phyloP scores from a whole-genome alignment of 2,113 vertebrate genomes.

The Pseudolaguvia tuberculata region DNA sequence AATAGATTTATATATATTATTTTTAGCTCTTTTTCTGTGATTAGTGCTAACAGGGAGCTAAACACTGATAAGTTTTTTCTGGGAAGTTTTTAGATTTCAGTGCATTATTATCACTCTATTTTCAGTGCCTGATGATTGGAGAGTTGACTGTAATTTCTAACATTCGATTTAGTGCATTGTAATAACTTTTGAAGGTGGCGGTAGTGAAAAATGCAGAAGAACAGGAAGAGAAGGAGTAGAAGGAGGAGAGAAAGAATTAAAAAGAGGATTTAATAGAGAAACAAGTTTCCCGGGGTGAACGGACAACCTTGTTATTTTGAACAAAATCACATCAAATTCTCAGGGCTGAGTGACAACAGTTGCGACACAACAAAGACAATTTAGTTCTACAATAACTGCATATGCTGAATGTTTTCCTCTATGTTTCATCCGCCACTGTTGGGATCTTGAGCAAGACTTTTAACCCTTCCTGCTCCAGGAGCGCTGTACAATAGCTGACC shows the following conservation, averaged over 20 bases:
- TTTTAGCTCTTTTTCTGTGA: not conserved
- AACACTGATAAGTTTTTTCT: not conserved
- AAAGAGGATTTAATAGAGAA: not conserved
- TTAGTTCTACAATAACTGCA: not conserved
- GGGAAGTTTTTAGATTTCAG: not conserved
- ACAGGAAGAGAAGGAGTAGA: not conserved
- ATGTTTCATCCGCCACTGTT: too few species aligned
- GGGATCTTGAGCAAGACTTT: too few species aligned
- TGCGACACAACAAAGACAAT: not conserved
- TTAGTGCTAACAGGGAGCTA: not conserved
- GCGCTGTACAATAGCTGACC: too few species aligned
- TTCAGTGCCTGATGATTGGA: not conserved
- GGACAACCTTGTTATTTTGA: not conserved
- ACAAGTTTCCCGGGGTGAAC: constrained; percentile 2
- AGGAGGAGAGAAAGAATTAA: constrained; percentile 12
- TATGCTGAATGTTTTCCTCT: not conserved
- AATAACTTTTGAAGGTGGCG: not conserved
- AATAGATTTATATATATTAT: not conserved
- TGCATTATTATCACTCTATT: not conserved
- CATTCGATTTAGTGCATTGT: not conserved
- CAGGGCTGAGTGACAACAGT: not conserved
- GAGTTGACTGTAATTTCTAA: too few species aligned
- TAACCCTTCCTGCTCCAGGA: too few species aligned
- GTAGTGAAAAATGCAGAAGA: not conserved
- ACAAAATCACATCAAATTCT: not conserved